phyloP scores from a whole-genome alignment of 2,797 vertebrate species.

The Tokudaia muenninki region DNA sequence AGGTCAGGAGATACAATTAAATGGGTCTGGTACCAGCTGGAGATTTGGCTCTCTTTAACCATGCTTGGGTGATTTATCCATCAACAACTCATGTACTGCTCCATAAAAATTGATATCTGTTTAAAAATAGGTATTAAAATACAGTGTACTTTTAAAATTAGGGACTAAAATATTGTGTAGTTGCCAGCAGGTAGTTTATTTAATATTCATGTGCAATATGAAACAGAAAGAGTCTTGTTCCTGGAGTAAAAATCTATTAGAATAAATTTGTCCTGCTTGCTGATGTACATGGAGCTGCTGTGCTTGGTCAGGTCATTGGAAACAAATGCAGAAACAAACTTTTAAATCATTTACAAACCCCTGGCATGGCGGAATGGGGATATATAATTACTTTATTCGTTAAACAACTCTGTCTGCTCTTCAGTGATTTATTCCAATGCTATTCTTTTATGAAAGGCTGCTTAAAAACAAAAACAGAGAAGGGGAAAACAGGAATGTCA shows the following conservation, averaged over 20 bases:
- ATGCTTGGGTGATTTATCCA: constrained; percentile 99
- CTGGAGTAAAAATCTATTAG: constrained; percentile 65
- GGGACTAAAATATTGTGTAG: constrained; percentile 92
- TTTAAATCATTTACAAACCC: constrained; percentile 60
- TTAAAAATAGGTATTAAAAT: constrained; percentile 97
- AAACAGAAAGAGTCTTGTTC: constrained; percentile 86
- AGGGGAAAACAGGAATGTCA: constrained; percentile 45
- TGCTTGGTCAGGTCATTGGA: constrained; percentile 68
- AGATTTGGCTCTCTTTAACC: constrained; percentile 97
- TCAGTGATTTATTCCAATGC: constrained; percentile 70
- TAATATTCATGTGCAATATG: constrained; percentile 87
- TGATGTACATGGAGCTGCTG: constrained; percentile 48
- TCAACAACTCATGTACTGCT: constrained; percentile 98
- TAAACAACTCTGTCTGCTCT: constrained; percentile 59
- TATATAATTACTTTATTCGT: constrained; percentile 52
- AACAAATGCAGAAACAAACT: constrained; percentile 73
- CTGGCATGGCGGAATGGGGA: constrained; percentile 20
- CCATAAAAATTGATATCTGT: constrained; percentile 98
- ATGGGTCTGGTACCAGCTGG: constrained; percentile 98
- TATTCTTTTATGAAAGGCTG: constrained; percentile 63
- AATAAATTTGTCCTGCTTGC: constrained; percentile 41
- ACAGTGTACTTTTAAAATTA: constrained; percentile 96
- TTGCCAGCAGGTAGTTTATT: constrained; percentile 95
- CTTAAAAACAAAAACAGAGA: constrained; percentile 64
- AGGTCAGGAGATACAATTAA: constrained; percentile 99